Base-by-base conservation (phyloP, 2,888 invertebrate species). In the Aphidius colemani region DNA sequence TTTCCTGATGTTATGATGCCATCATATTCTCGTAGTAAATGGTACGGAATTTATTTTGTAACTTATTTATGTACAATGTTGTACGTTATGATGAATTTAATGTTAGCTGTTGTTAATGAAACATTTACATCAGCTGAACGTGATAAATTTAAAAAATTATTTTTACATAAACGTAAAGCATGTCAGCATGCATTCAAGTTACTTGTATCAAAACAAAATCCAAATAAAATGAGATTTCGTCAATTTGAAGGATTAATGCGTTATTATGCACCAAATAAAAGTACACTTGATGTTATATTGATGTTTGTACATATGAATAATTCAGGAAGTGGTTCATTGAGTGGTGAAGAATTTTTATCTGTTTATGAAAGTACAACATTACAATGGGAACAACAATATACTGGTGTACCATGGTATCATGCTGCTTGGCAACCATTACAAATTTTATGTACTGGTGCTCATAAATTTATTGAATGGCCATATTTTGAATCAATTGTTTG, bases 1-100 rank as follows among this genome's bases (percentile, higher is more conserved):
- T 95, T 91, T 83, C 95, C 95, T 4, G 95, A 95, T 81, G 93
- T 95, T 18, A 95, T 95, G 95, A 94, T 95, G 94, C 93, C 92
- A 6, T 90, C 94, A 0, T 95, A 94, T 80, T 89, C 91, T 39
- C 86, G 87, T 74, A 91, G 89, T 46, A 90, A 90, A 78, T 93
- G 91, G 90, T 91, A 91, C 75, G 90, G 92, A n/a, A 83, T 93
- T 64, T 95, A 94, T 84, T 95, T 95, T 83, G 90, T 95, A 66
- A 87, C 91, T 7, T 95, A 94, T 82, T 89, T 95, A 70, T 90
- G 91, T 69, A 91, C 92, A 45, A 93, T 93, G 69, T 85, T 94
- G 9, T 94, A 94, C 80, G 91, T 94, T 53, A 87, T 94, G 69
- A 94, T 94, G 94, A 95, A 94, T 83, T 86, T 95, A 90, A 91